phyloP scores from a whole-genome alignment of 53 echinoderm and acorn worm genomes.

The Astropecten irregularis region DNA sequence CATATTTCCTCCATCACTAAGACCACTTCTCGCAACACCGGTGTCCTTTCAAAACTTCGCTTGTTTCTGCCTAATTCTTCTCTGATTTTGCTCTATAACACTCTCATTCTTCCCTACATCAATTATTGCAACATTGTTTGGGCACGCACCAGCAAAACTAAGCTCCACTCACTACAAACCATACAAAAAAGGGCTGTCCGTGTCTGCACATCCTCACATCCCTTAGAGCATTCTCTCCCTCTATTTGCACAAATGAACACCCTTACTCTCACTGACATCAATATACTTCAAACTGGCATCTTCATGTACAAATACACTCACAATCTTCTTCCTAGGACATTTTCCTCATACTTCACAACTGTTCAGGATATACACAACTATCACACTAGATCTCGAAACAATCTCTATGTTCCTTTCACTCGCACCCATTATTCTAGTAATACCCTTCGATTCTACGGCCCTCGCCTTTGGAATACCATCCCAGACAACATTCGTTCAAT shows the following conservation, averaged over 20 bases:
- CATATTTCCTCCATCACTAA: background rate
- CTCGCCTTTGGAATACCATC: background rate
- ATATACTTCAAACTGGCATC: background rate
- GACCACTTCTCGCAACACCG: background rate
- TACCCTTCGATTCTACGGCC: background rate
- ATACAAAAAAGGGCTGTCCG: background rate
- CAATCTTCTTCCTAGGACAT: background rate
- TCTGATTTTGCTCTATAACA: slow-evolving; percentile 1
- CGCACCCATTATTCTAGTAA: background rate
- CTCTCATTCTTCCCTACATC: background rate
- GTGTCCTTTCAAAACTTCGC: slow-evolving; percentile 9
- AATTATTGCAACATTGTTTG: slow-evolving; percentile 29
- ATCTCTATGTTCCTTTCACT: background rate
- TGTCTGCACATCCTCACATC: background rate
- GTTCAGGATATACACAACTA: background rate
- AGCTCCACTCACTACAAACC: background rate
- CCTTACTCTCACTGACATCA: background rate
- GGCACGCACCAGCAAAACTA: background rate
- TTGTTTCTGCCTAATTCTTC: background rate
- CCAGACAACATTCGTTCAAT: background rate
- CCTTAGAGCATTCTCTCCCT: background rate
- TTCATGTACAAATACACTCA: background rate
- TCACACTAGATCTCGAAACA: background rate
- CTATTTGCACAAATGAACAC: background rate
- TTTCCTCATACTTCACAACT: background rate